phyloP scores from a whole-genome alignment of 2,113 vertebrate species.

The Chloropsis hardwickii region DNA sequence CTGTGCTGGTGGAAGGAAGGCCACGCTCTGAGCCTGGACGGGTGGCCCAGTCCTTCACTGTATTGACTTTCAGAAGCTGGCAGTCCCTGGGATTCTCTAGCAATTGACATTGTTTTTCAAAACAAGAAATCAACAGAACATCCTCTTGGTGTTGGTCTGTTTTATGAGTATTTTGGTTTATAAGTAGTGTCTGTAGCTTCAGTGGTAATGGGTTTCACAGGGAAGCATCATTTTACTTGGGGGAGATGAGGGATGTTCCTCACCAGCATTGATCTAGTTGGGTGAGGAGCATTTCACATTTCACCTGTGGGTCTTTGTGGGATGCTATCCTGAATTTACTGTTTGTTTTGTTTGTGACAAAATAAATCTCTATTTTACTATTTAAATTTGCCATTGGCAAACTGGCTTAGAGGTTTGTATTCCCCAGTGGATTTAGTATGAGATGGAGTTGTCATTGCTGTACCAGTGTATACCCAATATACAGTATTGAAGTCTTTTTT shows the following conservation, averaged over 20 bases:
- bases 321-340: background rate
- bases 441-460: background rate
- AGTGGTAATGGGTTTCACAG: background rate
- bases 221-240: fast-evolving
- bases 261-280: background rate
- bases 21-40: background rate
- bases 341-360: background rate
- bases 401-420: background rate
- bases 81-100: background rate
- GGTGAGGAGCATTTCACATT: fast-evolving
- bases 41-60: background rate
- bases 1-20: background rate
- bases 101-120: background rate
- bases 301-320: background rate
- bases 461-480: background rate
- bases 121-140: background rate
- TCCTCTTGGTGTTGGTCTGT: background rate
- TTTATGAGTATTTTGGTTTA: background rate
- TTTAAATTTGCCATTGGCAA: background rate
- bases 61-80: background rate
- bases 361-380: background rate
- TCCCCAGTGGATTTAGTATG: background rate
- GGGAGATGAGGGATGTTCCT: background rate
- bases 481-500: background rate
- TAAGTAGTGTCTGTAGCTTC: background rate